Evolutionary conservation across 2,113 vertebrate species (phyloP).

Genomic region (Typhlomys cinereus): DNA sequence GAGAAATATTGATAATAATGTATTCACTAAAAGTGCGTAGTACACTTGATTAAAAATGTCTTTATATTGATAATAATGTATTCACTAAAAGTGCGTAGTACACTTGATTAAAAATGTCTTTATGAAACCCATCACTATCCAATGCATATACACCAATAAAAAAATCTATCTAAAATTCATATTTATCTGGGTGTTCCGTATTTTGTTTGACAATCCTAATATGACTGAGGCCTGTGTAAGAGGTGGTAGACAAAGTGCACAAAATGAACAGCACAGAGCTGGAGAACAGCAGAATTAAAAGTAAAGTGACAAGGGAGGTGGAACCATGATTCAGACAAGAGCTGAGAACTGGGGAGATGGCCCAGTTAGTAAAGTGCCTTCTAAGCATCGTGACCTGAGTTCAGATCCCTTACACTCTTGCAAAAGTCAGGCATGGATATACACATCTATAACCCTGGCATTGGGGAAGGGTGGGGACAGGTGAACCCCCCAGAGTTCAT

Average conservation of each 20-base stretch:
- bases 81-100: too few relatives aligned
- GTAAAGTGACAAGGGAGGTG: background rate
- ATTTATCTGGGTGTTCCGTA: background rate
- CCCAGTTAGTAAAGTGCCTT: too few relatives aligned
- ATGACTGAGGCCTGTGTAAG: background rate
- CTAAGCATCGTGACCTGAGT: too few relatives aligned
- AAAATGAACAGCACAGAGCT: background rate
- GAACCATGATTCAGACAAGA: background rate
- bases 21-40: background rate
- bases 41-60: too few relatives aligned
- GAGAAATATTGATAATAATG: background rate
- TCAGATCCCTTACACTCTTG: too few relatives aligned
- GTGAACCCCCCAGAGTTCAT: too few relatives aligned
- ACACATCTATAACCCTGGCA: too few relatives aligned
- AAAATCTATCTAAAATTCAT: slow-evolving; percentile 1
- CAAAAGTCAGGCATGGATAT: too few relatives aligned
- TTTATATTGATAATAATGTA: background rate
- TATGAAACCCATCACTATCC: too few relatives aligned
- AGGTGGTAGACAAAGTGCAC: background rate
- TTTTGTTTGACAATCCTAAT: background rate
- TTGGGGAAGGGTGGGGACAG: too few relatives aligned
- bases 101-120: too few relatives aligned
- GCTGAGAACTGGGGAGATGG: too few relatives aligned
- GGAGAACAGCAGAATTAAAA: background rate
- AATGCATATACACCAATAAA: background rate